Evolutionary conservation across 2,797 vertebrate species (phyloP).

Genomic region (Thripadectes ignobilis): DNA sequence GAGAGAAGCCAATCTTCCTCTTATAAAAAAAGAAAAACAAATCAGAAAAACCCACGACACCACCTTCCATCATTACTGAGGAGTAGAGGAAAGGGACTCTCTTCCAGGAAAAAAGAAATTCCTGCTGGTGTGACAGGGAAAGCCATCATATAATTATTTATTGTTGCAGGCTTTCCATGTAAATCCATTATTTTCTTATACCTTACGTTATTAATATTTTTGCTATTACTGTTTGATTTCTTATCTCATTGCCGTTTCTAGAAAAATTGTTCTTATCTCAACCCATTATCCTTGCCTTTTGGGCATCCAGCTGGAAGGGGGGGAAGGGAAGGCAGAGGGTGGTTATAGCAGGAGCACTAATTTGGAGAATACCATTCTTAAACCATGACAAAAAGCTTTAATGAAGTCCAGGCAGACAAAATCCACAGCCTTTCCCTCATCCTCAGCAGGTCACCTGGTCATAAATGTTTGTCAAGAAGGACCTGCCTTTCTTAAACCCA

Average conservation of each 20-base stretch:
- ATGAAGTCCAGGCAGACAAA: neutral
- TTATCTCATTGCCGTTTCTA: neutral
- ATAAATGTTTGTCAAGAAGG: neutral
- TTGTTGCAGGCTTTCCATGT: neutral
- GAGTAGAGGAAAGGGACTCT: neutral
- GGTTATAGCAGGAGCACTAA: neutral
- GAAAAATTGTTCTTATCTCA: neutral
- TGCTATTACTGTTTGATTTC: neutral
- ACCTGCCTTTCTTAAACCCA: neutral
- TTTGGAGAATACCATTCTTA: neutral
- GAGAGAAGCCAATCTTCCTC: too few species aligned
- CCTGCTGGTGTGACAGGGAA: neutral
- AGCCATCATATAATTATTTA: neutral
- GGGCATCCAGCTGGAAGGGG: fast-evolving
- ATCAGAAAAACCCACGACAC: too few species aligned
- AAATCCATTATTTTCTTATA: neutral
- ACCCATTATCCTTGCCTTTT: neutral
- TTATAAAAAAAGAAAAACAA: too few species aligned
- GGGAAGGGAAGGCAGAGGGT: neutral
- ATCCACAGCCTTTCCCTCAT: neutral
- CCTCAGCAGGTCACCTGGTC: neutral
- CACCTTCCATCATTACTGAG: neutral
- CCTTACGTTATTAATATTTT: neutral
- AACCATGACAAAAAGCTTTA: neutral
- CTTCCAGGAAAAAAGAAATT: neutral